Evolutionary conservation across 2,113 vertebrate genomes (phyloP).

Genomic region (Syrrhaptes paradoxus): DNA sequence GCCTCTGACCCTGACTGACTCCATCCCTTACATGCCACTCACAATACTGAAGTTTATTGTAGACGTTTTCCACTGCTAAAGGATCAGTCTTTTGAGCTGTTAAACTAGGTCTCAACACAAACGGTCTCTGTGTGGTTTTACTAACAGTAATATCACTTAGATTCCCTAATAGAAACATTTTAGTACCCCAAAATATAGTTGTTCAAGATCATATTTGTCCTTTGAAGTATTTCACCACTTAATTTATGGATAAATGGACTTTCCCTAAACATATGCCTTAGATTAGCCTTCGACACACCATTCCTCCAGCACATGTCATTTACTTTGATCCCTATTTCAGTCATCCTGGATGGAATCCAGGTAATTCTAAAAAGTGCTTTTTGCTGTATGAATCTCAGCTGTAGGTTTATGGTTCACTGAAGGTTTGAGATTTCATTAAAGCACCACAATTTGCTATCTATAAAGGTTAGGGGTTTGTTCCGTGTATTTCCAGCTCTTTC

Average conservation of each 20-base stretch:
- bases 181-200: slow-evolving; percentile 54
- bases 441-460: slow-evolving; percentile 32
- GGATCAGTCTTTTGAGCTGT: not conserved
- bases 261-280: slow-evolving; percentile 63
- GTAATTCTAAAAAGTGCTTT: slow-evolving; percentile 61
- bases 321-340: slow-evolving; percentile 69
- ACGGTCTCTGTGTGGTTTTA: slow-evolving; percentile 45
- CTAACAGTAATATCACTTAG: slow-evolving; percentile 41
- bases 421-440: slow-evolving; percentile 55
- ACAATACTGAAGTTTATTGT: not conserved
- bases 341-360: slow-evolving; percentile 40
- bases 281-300: slow-evolving; percentile 64
- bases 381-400: slow-evolving; percentile 61
- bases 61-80: slow-evolving; percentile 24
- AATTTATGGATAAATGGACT: slow-evolving; percentile 66
- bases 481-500: slow-evolving; percentile 1
- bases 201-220: slow-evolving; percentile 52
- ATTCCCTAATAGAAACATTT: slow-evolving; percentile 56
- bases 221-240: slow-evolving; percentile 68
- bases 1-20: not conserved
- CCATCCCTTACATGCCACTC: not conserved
- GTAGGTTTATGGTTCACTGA: slow-evolving; percentile 40
- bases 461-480: slow-evolving; percentile 7
- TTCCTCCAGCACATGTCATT: slow-evolving; percentile 59
- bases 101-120: slow-evolving; percentile 32